Base-by-base conservation (phyloP, 1,140 invertebrate species). In the Sogatella furcifera region DNA sequence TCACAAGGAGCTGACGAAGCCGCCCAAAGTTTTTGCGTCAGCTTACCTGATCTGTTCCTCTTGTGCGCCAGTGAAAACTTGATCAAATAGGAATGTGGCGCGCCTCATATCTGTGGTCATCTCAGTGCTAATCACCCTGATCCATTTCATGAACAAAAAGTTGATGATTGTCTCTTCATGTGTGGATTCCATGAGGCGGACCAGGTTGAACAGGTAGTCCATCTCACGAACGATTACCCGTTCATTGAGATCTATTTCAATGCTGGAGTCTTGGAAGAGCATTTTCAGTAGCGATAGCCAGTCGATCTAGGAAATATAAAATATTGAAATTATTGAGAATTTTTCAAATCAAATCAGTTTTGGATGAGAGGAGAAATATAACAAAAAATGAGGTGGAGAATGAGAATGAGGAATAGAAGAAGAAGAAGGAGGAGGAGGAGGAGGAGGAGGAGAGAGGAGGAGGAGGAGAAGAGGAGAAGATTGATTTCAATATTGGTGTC, bases 101-200 rank as follows among this genome's bases (percentile, higher is more conserved):
- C 74, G 65, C 57, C 70, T 68, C 66, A 79, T 75, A 58, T 71
- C 67, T 17, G 72, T 61, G 1, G 72, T 77, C 8, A 79, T 70
- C 59, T 80, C 77, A 14, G 66, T 63, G 10, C 75, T 65, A 31
- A 78, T 65, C 64, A 59, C 72, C 64, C 74, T 76, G 52, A 82
- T 75, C 43, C 83, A 71, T 59, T 80, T 59, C 79, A 80, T 82
- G 3, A 80, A 69, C 21, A 83, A 60, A 62, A 81, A 83, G 66
- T 84, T 83, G 5, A 77, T 64, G 28, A 72, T 31, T 52, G 66
- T 60, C 49, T 66, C 57, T 2, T 59, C 52, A 15, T 69, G 66
- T 11, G 70, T 70, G 9, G 56, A 24, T 31, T 67, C 59, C 13
- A 72, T 17, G 3, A 72, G 52, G 41, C 56, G 38, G 3, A 66